Evolutionary conservation across 2,113 vertebrate species (phyloP), one percentile per base, ranked within the genome.

Genomic region (Neolamprologus hecqui): DNA sequence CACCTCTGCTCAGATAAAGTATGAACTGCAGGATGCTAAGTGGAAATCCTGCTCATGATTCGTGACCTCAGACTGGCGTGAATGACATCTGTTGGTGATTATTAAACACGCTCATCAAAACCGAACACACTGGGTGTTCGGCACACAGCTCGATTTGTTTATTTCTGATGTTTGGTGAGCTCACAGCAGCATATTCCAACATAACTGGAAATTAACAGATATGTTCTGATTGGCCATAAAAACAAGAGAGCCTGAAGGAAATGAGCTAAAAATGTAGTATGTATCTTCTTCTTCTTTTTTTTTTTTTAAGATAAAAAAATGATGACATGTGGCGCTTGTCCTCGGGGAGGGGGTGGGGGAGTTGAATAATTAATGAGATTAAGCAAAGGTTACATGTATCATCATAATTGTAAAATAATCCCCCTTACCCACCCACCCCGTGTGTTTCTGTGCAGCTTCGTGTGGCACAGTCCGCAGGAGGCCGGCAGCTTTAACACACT

Each of bases 141-240:
- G 14, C 37, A 47, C 49, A 37, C 58, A 51, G 60, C 54, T 68
- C 11, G 3, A 73, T 57, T 65, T 86, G 60, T 86, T 87, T 45
- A 45, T 45, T 79, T 70, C 83, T 75, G 45, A 37, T 79, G 70
- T 82, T 21, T 19, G 35, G 89, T 83, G 23, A 65, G 75, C 80
- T 85, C 87, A 83, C 42, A 88, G 86, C 45, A 45, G 49, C 33
- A 47, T 81, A 47, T 75, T 88, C 63, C 33, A 6, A 9, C 12
- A 65, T 90, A 89, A 90, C 73, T 86, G 35, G 28, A 89, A 92
- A 86, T 77, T 37, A 89, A 92, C 80, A 70, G 89, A 75, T 45
- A 54, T 28, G 21, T 63, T 42, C 47, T 75, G 85, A 86, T 81
- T 90, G 83, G 42, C 81, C 79, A 84, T 90, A 84, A 91, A 90